phyloP scores from a whole-genome alignment of 1,140 invertebrate species.

The Caerostris extrusa region DNA sequence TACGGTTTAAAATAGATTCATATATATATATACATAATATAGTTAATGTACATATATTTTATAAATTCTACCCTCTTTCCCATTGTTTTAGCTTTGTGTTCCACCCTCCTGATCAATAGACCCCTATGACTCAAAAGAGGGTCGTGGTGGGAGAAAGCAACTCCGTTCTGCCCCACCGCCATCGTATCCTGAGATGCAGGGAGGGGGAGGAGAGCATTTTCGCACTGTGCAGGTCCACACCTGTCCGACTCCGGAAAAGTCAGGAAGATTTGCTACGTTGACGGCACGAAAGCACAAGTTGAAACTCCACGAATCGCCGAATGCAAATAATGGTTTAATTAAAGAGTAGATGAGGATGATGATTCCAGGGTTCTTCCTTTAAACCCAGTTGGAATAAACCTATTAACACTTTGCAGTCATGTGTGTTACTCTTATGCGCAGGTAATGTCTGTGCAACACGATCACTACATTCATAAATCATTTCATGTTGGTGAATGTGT shows the following conservation, averaged over 20 bases:
- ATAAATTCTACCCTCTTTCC: too few relatives aligned
- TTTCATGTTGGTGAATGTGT: too few relatives aligned
- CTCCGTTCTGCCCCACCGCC: slow-evolving; percentile 67
- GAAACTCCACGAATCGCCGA: neutral
- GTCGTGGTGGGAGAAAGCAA: neutral
- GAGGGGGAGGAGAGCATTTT: neutral
- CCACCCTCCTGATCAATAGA: neutral
- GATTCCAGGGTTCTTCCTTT: too few relatives aligned
- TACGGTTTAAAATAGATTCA: too few relatives aligned
- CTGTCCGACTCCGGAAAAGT: slow-evolving; percentile 41
- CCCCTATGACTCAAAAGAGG: slow-evolving; percentile 46
- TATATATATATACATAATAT: too few relatives aligned
- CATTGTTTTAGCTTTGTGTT: neutral
- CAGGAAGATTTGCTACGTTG: slow-evolving; percentile 1
- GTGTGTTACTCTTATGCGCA: too few relatives aligned
- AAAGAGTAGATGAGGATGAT: neutral
- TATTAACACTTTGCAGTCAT: too few relatives aligned
- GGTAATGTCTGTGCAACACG: too few relatives aligned
- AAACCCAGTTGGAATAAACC: too few relatives aligned
- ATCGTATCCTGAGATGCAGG: slow-evolving; percentile 63
- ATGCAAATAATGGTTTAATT: neutral
- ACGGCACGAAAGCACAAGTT: neutral
- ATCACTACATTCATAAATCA: too few relatives aligned
- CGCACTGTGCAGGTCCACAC: slow-evolving; percentile 18
- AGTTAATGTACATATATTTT: too few relatives aligned